Evolutionary conservation across 1,140 invertebrate genomes (phyloP).

Genomic region (Helicorthomorpha holstii): DNA sequence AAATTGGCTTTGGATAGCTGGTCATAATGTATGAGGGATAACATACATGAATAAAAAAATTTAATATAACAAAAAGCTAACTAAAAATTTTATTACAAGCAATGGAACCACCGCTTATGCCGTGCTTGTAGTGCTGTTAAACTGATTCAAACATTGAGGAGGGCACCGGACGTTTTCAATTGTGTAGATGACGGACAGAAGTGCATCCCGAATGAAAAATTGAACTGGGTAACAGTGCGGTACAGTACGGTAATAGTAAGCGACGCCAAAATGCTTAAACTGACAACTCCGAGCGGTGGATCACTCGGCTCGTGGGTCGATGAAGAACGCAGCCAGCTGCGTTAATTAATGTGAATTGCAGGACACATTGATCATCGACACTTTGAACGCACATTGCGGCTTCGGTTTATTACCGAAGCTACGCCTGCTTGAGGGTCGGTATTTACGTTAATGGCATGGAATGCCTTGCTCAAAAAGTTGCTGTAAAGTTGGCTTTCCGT

Average conservation of each 20-base stretch:
- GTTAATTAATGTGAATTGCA: slow-evolving; percentile 60
- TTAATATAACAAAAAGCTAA: neutral
- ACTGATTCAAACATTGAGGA: neutral
- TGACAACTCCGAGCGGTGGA: slow-evolving; percentile 32
- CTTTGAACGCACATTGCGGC: slow-evolving; percentile 60
- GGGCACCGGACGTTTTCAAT: neutral
- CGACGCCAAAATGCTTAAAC: neutral
- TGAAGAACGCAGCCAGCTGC: slow-evolving; percentile 63
- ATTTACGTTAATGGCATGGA: neutral
- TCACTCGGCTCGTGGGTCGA: slow-evolving; percentile 58
- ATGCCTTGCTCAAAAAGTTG: neutral
- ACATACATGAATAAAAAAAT: neutral
- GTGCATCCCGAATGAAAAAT: neutral
- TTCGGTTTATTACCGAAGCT: slow-evolving; percentile 30
- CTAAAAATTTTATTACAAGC: neutral
- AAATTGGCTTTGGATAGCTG: neutral
- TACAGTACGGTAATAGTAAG: neutral
- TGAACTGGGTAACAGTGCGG: neutral
- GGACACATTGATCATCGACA: slow-evolving; percentile 58
- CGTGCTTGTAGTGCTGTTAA: neutral
- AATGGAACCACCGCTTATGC: neutral
- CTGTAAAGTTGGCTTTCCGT: neutral
- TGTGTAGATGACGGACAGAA: neutral
- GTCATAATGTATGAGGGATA: neutral
- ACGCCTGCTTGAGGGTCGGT: slow-evolving; percentile 37